Conservation (phyloP, 2,113 vertebrate species). For the Salvelinus fontinalis region DNA sequence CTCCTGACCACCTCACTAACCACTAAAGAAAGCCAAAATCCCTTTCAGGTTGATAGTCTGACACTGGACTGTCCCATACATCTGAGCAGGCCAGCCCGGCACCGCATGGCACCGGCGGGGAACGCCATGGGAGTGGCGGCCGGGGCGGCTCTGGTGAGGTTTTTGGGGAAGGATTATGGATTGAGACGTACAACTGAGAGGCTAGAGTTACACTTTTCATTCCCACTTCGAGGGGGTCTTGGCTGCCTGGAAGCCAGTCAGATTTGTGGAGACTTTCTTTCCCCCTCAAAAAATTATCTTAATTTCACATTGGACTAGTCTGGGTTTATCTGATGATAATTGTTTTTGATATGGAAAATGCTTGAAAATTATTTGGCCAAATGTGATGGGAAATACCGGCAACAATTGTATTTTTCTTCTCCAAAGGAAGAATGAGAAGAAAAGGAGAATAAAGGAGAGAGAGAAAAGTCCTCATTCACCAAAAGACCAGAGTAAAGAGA, state of each 20-base stretch:
- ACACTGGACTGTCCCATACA: slow-evolving; percentile 69
- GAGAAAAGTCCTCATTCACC: slow-evolving; percentile 73
- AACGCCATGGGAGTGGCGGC: slow-evolving; percentile 76
- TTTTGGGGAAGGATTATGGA: slow-evolving; percentile 79
- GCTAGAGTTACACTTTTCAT: slow-evolving; percentile 82
- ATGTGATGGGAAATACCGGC: slow-evolving; percentile 48
- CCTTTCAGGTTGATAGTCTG: slow-evolving; percentile 69
- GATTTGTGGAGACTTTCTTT: slow-evolving; percentile 66
- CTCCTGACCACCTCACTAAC: slow-evolving; percentile 62
- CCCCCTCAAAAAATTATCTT: slow-evolving; percentile 45
- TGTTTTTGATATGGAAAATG: slow-evolving; percentile 58
- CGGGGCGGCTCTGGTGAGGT: slow-evolving; percentile 72
- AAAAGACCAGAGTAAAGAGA: slow-evolving; percentile 72
- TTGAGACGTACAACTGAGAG: slow-evolving; percentile 80
- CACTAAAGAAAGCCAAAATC: slow-evolving; percentile 61
- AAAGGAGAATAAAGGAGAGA: slow-evolving; percentile 42
- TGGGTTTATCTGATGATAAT: slow-evolving; percentile 65
- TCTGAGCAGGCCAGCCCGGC: slow-evolving; percentile 58
- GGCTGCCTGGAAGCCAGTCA: slow-evolving; percentile 70
- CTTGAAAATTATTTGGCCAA: slow-evolving; percentile 56
- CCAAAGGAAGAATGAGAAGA: slow-evolving; percentile 53
- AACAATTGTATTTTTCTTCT: slow-evolving; percentile 32
- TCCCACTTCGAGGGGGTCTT: slow-evolving; percentile 77
- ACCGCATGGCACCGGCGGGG: slow-evolving; percentile 66
- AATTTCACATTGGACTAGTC: slow-evolving; percentile 56